Base-by-base conservation (phyloP, 2,888 invertebrate species). In the Hemicrepidius hirtus region DNA sequence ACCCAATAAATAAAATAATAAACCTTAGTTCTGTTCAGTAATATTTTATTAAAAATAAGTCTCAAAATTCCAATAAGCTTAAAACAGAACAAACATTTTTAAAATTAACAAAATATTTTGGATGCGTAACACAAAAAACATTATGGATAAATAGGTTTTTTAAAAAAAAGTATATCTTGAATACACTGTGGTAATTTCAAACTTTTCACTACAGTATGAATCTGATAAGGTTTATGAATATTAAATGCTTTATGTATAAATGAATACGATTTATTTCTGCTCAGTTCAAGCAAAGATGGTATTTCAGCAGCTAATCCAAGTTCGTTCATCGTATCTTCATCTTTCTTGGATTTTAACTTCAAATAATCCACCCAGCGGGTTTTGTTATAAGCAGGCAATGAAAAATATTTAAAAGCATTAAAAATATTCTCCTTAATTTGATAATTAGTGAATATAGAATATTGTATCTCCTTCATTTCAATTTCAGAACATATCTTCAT, bases 251-350 rank as follows among this genome's bases (percentile, higher is more conserved):
- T 21, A 6, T 76, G 73, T 20, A 82, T 71, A 69, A 77, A 64
- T 55, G 78, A 75, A 44, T 79, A 75, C 46, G 77, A 46, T 57
- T 67, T 55, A 72, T 81, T 76, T 69, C 81, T 77, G 35, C 80
- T 70, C 62, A 82, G 57, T 73, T 82, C 79, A 16, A 81, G 37
- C 68, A 82, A 77, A 2, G 77, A 77, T 24, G 81, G 81, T 67
- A 80, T 70, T 69, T 73, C 20, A 20, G 21, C 1, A 7, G 4
- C 13, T 10, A 12, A 28, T 13, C 13, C n/a, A n/a, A 50, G 3
- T 13, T 4, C 21, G 1, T 9, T 37, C 5, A 12, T 1, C 1
- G 10, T 5, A 6, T 50, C 50, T 28, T 9, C 50, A 20, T 20
- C 7, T 46, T 7, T 4, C 20, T 3, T 3, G 4, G 9, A 50